Evolutionary conservation across 1,140 invertebrate genomes (phyloP), one percentile per base, ranked within the genome.

Genomic region (Chelonus insularis): DNA sequence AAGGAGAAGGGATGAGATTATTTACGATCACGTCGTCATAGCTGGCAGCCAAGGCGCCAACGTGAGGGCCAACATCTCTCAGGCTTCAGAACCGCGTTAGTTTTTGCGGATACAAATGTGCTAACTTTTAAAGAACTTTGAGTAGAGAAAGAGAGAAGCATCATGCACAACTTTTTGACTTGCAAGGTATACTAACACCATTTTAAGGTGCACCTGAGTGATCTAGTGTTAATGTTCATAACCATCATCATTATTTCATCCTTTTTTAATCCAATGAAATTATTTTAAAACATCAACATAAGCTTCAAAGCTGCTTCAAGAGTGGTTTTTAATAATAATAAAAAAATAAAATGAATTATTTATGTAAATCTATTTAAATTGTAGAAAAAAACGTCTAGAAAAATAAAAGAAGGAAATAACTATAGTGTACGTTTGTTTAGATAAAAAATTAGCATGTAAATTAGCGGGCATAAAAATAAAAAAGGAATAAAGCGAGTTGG

Each of bases 21-120:
- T 60, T 60, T 60, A 60, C 45, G 57, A 52, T 50, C 47, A 52
- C 57, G 57, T 60, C 57, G 47, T 60, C 57, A 60, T 60, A 34
- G 36, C 48, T 51, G 48, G 18, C 57, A 60, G 57, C 39, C 6
- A 21, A 60, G 50, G 57, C 57, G 48, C 57, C 57, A 52, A 51
- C 39, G 36, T 43, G 7, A 60, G 43, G 23, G 37, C 32, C 39
- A 20, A 51, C 29, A 39, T 7, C 14, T 23, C 36, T 14, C 16
- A 37, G 8, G 11, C 18, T 5, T 48, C 21, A 48, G 21, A 11
- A 11, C 9, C 18, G 11, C 18, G 16, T 55, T 18, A 20, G 34
- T 55, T 55, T 55, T 55, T 55, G 34, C 34, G 1, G 18, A 55
- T 29, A 55, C 52, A 55, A 21, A 4, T 12, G 37, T 20, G 21